Evolutionary conservation across 2,113 vertebrate species (phyloP), one percentile per base, ranked within the genome.

Genomic region (Myiagra hebetior): DNA sequence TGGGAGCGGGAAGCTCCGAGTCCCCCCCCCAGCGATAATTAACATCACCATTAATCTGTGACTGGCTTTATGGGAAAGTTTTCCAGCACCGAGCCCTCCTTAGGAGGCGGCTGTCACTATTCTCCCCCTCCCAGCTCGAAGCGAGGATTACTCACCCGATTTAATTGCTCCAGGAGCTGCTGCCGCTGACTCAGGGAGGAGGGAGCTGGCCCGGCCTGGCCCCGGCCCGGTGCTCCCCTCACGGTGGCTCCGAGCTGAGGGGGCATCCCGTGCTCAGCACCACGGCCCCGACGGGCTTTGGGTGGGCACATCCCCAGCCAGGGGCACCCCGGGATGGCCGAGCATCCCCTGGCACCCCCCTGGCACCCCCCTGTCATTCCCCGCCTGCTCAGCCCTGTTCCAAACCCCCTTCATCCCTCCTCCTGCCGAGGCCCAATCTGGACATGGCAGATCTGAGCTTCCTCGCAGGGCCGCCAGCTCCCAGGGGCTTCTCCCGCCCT

Each of bases 401-500:
- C 60, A 10, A 17, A 15, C 7, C 39, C 16, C 5, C 31, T n/a
- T 24, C 9, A 1, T 65, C 6, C 5, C 18, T 53, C 28, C 77
- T 88, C 57, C 75, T 23, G 44, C 79, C 37, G 28, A 70, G 16
- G 39, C 39, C 46, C 31, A 3, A 21, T 87, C 44, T 31, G 30
- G 23, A 0, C 35, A 3, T 5, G 7, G 1, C 64, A 89, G 65
- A 64, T 46, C 55, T 14, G 88, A 96, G 91, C 46, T 52, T 63
- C 50, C 87, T 73, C 13, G 0, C 65, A 44, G 74, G 50, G 63
- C 89, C 77, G 52, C 7, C 3, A 0, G 21, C 65, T 89, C 97
- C 94, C 94, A 56, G 55, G 91, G 95, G 87, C 60, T 94, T 74
- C 87, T 88, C 63, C 72, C 78, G 89, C 89, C 89, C 78, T 35